phyloP scores from a whole-genome alignment of 2,113 vertebrate species.

The Propithecus coquereli region DNA sequence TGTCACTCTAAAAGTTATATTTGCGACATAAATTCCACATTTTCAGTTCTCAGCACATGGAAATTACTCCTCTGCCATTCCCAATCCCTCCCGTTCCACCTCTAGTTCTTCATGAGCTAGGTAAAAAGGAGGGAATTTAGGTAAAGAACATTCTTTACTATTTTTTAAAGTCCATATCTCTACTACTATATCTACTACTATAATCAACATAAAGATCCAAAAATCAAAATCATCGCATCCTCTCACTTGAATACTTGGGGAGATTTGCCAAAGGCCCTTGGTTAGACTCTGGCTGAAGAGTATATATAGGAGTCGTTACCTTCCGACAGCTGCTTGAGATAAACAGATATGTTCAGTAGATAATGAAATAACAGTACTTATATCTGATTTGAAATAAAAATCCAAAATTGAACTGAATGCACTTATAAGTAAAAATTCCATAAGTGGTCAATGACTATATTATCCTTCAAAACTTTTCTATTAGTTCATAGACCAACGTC shows the following conservation, averaged over 20 bases:
- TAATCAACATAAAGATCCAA: background rate
- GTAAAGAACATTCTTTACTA: background rate
- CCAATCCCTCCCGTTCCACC: background rate
- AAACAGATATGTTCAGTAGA: background rate
- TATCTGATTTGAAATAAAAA: background rate
- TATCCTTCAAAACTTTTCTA: background rate
- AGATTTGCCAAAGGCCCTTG: background rate
- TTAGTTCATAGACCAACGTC: background rate
- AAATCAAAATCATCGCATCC: constrained; percentile 4
- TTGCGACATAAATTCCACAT: background rate
- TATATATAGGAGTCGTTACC: background rate
- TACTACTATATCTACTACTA: background rate
- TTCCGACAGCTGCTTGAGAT: background rate
- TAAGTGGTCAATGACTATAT: background rate
- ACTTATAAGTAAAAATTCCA: background rate
- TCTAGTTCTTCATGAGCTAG: background rate
- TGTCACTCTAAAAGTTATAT: background rate
- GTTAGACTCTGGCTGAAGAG: background rate
- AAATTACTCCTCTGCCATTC: background rate
- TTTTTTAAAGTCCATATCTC: background rate
- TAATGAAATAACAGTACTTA: background rate
- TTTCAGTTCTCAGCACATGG: background rate
- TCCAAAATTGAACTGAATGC: background rate
- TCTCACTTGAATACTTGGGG: background rate
- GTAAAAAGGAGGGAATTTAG: background rate